Evolutionary conservation across 1,140 invertebrate species (phyloP).

Genomic region (Metaphire vulgaris): DNA sequence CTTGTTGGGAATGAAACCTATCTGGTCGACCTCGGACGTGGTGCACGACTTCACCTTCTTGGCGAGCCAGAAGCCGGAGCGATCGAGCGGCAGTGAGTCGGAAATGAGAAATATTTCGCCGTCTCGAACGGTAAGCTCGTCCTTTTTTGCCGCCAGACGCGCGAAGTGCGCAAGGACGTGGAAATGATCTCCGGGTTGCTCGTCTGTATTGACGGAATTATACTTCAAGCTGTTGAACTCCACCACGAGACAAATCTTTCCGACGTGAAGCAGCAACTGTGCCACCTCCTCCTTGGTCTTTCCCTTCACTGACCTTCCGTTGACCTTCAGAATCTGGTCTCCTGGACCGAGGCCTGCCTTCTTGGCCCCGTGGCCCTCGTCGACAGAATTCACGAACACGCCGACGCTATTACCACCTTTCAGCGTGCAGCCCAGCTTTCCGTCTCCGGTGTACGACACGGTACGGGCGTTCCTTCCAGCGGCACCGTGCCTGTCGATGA

Average conservation of each 20-base stretch:
- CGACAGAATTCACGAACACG: conserved; percentile 14
- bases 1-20: conserved; percentile 20
- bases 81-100: conserved; percentile 16
- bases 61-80: conserved; percentile 17
- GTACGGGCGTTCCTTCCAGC: background rate
- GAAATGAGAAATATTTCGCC: conserved; percentile 22
- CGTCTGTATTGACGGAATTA: conserved; percentile 3
- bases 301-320: conserved; percentile 10
- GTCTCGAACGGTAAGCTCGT: conserved; percentile 10
- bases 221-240: background rate
- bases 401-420: conserved; percentile 26
- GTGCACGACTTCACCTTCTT: conserved; percentile 6
- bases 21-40: background rate
- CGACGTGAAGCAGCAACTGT: background rate
- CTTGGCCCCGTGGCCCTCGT: background rate
- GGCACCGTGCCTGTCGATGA: background rate
- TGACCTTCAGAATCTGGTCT: conserved; percentile 26
- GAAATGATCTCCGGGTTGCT: conserved; percentile 13
- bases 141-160: background rate
- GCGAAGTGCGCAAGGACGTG: conserved; percentile 19
- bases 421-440: conserved; percentile 9
- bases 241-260: conserved; percentile 10
- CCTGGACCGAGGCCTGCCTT: conserved; percentile 15
- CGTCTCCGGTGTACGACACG: background rate
- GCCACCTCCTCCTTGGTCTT: conserved; percentile 24